Conservation (phyloP, 2,888 invertebrate genomes). For the Syrista parreyssii region DNA sequence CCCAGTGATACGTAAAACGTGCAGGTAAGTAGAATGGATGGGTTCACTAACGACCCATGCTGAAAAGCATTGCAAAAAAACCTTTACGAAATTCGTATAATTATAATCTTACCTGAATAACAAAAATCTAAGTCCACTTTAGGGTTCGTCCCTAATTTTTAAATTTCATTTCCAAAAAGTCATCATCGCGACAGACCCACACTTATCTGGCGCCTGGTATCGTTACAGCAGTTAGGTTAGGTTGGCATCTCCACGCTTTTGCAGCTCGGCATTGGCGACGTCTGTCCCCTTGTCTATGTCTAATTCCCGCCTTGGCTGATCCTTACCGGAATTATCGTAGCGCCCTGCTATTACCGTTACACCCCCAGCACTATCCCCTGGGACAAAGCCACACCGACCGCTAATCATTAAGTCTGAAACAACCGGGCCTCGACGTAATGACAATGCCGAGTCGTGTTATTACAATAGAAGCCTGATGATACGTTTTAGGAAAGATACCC, state of each 20-base stretch:
- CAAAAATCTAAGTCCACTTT: not conserved
- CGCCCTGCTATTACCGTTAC: slow-evolving; percentile 51
- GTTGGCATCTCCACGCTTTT: not conserved
- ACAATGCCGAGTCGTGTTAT: slow-evolving; percentile 50
- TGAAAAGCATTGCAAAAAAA: not conserved
- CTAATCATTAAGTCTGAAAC: slow-evolving; percentile 52
- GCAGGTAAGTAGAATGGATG: not conserved
- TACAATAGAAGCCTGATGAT: slow-evolving; percentile 43
- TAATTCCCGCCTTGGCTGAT: slow-evolving; percentile 26
- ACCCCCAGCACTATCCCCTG: slow-evolving; percentile 24
- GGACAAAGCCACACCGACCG: slow-evolving; percentile 33
- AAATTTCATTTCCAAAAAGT: slow-evolving; percentile 45
- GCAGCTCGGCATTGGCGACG: slow-evolving; percentile 15
- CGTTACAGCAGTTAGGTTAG: slow-evolving; percentile 31
- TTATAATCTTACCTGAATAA: not conserved
- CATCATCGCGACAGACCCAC: slow-evolving; percentile 42
- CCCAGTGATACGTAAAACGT: not conserved
- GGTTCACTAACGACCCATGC: not conserved
- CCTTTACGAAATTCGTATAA: not conserved
- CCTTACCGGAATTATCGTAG: slow-evolving; percentile 41
- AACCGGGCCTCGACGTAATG: slow-evolving; percentile 48
- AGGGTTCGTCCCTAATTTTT: slow-evolving; percentile 24
- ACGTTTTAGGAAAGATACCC: slow-evolving; percentile 33
- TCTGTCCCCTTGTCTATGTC: slow-evolving; percentile 20
- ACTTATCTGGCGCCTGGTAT: slow-evolving; percentile 58